Evolutionary conservation across 2,797 vertebrate genomes (phyloP), one percentile per base, ranked within the genome.

Genomic region (Pteropus rufus): DNA sequence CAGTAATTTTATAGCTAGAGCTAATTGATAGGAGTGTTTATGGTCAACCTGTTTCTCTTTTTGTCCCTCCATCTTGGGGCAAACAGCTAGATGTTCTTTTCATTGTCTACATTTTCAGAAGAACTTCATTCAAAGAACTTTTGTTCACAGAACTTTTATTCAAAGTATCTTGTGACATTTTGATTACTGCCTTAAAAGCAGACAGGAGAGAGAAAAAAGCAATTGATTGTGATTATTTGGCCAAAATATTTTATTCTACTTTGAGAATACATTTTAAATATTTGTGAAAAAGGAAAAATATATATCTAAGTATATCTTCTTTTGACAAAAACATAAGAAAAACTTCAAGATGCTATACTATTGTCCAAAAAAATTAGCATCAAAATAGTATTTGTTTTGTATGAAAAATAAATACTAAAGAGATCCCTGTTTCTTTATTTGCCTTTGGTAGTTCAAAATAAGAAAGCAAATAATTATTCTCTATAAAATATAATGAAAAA

Each of bases 201-300:
- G 41, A n/a, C 46, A 18, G 29, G 26, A 44, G 44, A 81, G 39
- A 26, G 24, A 60, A 60, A 88, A 91, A 65, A 80, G 39, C 6
- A 95, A 41, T 31, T 9, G 31, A 62, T 12, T 81, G 3, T 60
- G 16, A 81, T 70, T 94, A 91, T 85, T 72, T 95, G 73, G n/a
- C n/a, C 44, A 79, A 73, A 75, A 60, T 91, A 67, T 54, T 86
- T 96, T 96, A 86, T 70, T 67, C 80, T 89, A 72, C 41, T 86
- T 82, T 85, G 19, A 84, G n/a, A 88, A 65, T 91, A 82, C 1
- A n/a, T 84, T 94, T 85, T 89, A 64, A 89, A 34, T 96, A 76
- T 34, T 73, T 75, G 23, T 60, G 12, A 11, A 76, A 77, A 84
- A 87, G 18, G 15, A 60, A 79, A 83, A 92, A 54, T 34, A 73